Conservation (phyloP, 2,797 vertebrate species). For the Phaenicophaeus curvirostris region DNA sequence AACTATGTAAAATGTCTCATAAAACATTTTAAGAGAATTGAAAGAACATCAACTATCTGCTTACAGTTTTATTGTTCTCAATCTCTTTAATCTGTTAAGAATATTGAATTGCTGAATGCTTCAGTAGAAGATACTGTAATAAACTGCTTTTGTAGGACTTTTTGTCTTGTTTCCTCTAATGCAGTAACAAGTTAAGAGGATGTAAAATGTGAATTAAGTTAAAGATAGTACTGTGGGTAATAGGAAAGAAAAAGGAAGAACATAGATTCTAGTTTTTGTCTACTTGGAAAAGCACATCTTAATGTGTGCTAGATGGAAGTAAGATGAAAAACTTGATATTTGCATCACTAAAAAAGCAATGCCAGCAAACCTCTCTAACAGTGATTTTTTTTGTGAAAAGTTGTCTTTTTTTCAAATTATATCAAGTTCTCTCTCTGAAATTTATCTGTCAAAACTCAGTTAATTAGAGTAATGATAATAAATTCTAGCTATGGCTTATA, state of each 20-base stretch:
- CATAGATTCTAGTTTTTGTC: neutral
- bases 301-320: neutral
- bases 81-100: neutral
- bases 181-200: neutral
- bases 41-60: slow-evolving; percentile 4
- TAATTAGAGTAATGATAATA: neutral
- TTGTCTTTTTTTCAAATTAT: neutral
- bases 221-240: neutral
- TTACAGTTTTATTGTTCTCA: slow-evolving; percentile 28
- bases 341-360: neutral
- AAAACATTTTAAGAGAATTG: slow-evolving; percentile 20
- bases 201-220: neutral
- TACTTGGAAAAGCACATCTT: neutral
- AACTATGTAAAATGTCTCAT: neutral
- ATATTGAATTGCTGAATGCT: neutral
- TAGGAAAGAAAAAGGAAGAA: neutral
- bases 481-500: neutral
- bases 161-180: neutral
- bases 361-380: neutral
- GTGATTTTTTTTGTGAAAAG: neutral
- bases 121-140: neutral
- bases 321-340: slow-evolving; percentile 6
- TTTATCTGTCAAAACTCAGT: neutral
- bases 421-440: neutral
- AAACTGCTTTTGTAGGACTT: neutral